Base-by-base conservation (phyloP, 2,888 invertebrate species). In the Tenthredo scrophulariae region DNA sequence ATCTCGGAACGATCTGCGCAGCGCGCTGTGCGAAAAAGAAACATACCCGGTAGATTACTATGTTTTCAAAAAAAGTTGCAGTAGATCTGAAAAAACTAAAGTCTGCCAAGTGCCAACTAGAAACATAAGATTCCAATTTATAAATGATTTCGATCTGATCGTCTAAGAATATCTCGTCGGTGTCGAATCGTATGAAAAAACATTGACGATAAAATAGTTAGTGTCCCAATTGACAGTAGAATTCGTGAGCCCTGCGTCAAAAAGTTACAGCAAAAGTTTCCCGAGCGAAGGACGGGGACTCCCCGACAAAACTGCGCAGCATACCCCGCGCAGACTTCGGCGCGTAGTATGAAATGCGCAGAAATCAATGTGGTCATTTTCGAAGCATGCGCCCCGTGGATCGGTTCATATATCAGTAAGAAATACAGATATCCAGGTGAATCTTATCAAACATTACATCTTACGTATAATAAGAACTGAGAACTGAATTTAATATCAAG, bases 301-400 rank as follows among this genome's bases (percentile, higher is more conserved):
- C 26, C 62, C 77, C 33, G 33, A 50, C 40, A 18, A 58, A 4
- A 40, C 37, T 58, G 29, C 80, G 62, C 58, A 40, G 22, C 15
- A 37, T 62, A 13, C 10, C 58, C 13, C 80, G 62, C 58, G 62
- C 80, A 80, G 22, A n/a, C 58, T 37, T 58, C 65, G 67, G 86
- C 87, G 86, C 85, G 84, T 50, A 74, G 70, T 65, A 85, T 62
- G 89, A 90, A 91, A 91, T 91, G 91, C 93, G 93, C 93, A 93
- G 91, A 92, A 94, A 94, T 94, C 93, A 92, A 94, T 94, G 93
- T 89, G 87, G 86, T 86, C 89, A 90, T 88, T 90, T 90, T 90
- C 88, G 91, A 92, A 92, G 93, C 93, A 92, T 93, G 92, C 93
- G 92, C 91, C 86, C 62, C 43, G n/a, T 67, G 7, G 33, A 46